These are phyloP conservation scores for Gymnoscopelus braueri DNA, from an alignment of 2,797 vertebrate genomes.

Conservation along the genomic window DNA sequence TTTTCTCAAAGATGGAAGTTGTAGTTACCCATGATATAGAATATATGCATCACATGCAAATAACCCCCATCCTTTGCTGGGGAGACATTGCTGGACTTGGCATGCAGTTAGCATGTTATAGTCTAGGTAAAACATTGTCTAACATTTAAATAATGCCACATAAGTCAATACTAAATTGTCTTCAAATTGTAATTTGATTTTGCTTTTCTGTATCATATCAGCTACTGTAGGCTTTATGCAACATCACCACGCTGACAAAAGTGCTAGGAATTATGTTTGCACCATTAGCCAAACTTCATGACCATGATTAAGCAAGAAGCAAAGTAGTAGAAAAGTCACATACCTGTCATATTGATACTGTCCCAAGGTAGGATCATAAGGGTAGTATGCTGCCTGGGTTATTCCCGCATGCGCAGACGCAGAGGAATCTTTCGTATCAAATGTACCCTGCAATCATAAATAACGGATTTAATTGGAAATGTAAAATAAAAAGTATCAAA, in stretches of 20 bases:
- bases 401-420: slow-evolving; percentile 94
- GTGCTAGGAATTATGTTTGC: background rate
- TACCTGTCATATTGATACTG: slow-evolving; percentile 90
- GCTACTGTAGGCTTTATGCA: no score
- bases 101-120: no score
- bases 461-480: slow-evolving; percentile 19
- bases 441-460: slow-evolving; percentile 87
- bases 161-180: no score
- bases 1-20: slow-evolving; percentile 17
- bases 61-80: no score
- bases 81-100: no score
- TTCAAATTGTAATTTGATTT: no score
- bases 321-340: slow-evolving; percentile 11
- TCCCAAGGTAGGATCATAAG: slow-evolving; percentile 93
- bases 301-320: background rate
- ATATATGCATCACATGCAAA: no score
- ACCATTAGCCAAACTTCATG: background rate
- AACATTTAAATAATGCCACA: no score
- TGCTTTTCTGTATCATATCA: no score
- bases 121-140: no score
- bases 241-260: no score
- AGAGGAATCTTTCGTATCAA: slow-evolving; percentile 92
- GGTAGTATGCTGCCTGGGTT: slow-evolving; percentile 92
- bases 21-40: slow-evolving; percentile 28
- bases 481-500: background rate